A percentile compares a stretch with the other conserved stretches of the same genome.
phyloP scores from a whole-genome alignment of 1,140 invertebrate species.

The Trichonephila clavata region DNA sequence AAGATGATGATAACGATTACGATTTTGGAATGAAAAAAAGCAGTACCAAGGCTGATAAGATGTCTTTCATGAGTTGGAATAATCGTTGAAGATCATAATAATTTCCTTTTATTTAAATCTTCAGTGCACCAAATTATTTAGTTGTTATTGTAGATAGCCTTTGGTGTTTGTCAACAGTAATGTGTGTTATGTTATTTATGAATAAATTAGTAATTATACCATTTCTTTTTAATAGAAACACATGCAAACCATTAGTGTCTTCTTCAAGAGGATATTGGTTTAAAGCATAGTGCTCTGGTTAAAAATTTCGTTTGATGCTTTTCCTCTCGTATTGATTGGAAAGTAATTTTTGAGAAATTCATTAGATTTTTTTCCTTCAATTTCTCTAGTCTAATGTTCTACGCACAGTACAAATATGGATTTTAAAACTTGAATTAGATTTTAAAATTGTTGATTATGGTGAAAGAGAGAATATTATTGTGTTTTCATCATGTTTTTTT shows the following conservation, averaged over 20 bases:
- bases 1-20: slow-evolving; percentile 70
- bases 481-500: background rate
- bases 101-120: background rate
- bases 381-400: slow-evolving; percentile 23
- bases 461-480: background rate
- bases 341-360: background rate
- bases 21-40: slow-evolving; percentile 66
- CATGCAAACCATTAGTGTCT: background rate
- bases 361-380: background rate
- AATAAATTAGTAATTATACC: background rate
- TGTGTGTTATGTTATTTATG: background rate
- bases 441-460: slow-evolving; percentile 20
- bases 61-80: slow-evolving; percentile 67
- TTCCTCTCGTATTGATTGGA: background rate
- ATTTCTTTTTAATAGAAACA: background rate
- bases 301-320: background rate
- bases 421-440: slow-evolving; percentile 8
- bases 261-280: no score
- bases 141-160: background rate
- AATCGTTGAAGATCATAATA: slow-evolving; percentile 38
- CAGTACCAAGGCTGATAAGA: slow-evolving; percentile 31
- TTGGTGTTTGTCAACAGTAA: background rate
- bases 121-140: background rate
- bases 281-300: no score
- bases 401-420: slow-evolving; percentile 36